Evolutionary conservation across 2,888 invertebrate genomes (phyloP).

Genomic region (Drosophila vallismaia): DNA sequence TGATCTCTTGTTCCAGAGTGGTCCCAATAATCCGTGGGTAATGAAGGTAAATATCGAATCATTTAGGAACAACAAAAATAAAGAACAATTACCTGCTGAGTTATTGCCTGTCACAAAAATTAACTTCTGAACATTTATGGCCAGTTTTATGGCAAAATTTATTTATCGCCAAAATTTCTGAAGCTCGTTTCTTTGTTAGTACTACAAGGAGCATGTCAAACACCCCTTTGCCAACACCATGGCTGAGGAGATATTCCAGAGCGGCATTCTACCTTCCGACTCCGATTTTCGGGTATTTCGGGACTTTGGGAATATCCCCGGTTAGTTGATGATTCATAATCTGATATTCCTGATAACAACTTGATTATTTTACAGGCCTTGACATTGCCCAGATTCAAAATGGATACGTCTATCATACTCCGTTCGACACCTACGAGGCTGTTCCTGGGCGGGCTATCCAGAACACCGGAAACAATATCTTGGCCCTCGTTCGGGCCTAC

Average conservation of each 20-base stretch:
- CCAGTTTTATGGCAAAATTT: not conserved
- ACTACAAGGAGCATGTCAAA: conserved; percentile 84
- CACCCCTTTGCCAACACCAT: conserved; percentile 86
- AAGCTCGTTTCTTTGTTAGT: conserved; percentile 64
- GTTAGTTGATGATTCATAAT: conserved; percentile 16
- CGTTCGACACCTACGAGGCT: conserved; percentile 87
- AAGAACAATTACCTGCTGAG: not conserved
- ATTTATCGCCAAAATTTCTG: conserved; percentile 10
- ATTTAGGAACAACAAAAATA: not conserved
- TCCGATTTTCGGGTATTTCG: conserved; percentile 88
- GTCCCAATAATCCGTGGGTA: conserved; percentile 89
- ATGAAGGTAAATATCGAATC: conserved; percentile 83
- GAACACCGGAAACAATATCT: conserved; percentile 88
- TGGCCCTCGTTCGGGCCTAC: conserved; percentile 84
- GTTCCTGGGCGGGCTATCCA: conserved; percentile 89
- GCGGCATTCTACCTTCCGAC: conserved; percentile 87
- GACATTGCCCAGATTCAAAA: conserved; percentile 90
- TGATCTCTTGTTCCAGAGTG: conserved; percentile 94
- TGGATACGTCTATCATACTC: conserved; percentile 91
- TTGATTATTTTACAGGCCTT: conserved; percentile 84
- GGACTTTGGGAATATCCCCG: conserved; percentile 86
- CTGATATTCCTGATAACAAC: not conserved
- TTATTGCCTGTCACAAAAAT: conserved; percentile 18
- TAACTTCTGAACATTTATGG: conserved; percentile 20
- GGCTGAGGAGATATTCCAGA: conserved; percentile 85